Percentiles rank a stretch among this genome's conserved stretches.
These are phyloP conservation scores for Tenebrio molitor DNA, from an alignment of 1,140 invertebrate genomes.

Conservation along the genomic window DNA sequence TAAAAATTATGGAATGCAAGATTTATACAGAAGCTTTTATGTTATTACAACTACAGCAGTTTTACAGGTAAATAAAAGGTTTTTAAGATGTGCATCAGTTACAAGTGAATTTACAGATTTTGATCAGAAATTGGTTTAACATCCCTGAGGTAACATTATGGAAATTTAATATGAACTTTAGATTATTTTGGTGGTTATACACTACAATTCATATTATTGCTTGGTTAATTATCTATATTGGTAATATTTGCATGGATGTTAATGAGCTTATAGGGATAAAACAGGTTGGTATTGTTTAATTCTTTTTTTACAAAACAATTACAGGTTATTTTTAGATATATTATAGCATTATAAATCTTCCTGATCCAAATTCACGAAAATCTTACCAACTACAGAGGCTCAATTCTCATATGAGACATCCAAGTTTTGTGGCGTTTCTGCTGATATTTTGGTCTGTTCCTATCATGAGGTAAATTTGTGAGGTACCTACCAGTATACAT, in stretches of 20 bases:
- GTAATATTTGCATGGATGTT: slow-evolving; percentile 74
- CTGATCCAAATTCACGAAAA: slow-evolving; percentile 67
- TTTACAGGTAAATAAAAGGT: slow-evolving; percentile 55
- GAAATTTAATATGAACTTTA: slow-evolving; percentile 59
- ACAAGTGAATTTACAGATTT: slow-evolving; percentile 52
- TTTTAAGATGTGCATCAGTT: slow-evolving; percentile 7
- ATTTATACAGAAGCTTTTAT: slow-evolving; percentile 61
- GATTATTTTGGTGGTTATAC: slow-evolving; percentile 67
- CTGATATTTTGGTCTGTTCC: slow-evolving; percentile 70
- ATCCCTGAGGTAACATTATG: slow-evolving; percentile 57
- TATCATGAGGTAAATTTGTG: slow-evolving; percentile 71
- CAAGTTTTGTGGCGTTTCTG: slow-evolving; percentile 70
- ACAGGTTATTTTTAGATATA: slow-evolving; percentile 59
- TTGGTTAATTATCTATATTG: slow-evolving; percentile 75
- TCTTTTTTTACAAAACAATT: slow-evolving; percentile 10
- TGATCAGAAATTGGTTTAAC: slow-evolving; percentile 59
- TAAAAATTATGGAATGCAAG: slow-evolving; percentile 51
- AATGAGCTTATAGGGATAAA: slow-evolving; percentile 73
- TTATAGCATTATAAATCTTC: slow-evolving; percentile 67
- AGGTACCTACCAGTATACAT: too few species aligned
- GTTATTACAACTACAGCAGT: slow-evolving; percentile 57
- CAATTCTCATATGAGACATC: slow-evolving; percentile 71
- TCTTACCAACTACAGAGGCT: slow-evolving; percentile 67
- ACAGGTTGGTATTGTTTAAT: slow-evolving; percentile 65
- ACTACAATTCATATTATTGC: slow-evolving; percentile 68